Conservation (phyloP, 2,888 invertebrate species). For the Ochropleura plecta region DNA sequence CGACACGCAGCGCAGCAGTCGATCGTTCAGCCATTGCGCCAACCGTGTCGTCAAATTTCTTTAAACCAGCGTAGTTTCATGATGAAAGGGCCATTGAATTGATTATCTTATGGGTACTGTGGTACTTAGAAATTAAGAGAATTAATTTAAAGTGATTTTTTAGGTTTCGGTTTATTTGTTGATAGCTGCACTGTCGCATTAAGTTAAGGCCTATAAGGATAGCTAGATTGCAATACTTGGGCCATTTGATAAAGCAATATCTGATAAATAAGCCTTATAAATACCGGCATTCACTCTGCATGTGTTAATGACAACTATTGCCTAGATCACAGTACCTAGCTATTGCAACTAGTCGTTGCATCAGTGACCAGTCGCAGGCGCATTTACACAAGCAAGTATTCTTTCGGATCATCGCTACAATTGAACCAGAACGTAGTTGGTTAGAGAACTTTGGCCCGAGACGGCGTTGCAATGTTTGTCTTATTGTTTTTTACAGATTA, state of each 20-base stretch:
- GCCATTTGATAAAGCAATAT: background rate
- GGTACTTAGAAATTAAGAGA: too few relatives aligned
- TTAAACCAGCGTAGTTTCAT: too few relatives aligned
- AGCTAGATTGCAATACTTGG: too few relatives aligned
- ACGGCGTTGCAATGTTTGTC: constrained; percentile 20
- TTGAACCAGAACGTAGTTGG: constrained; percentile 26
- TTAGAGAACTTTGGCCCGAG: constrained; percentile 16
- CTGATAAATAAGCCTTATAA: background rate
- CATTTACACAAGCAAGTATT: constrained; percentile 22
- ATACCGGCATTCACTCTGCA: background rate
- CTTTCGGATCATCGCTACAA: constrained; percentile 11
- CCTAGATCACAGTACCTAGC: background rate
- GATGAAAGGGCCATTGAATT: too few relatives aligned
- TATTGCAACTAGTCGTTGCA: constrained; percentile 22
- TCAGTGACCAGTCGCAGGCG: constrained; percentile 8
- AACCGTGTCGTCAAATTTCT: too few relatives aligned
- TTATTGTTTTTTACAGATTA: constrained; percentile 5
- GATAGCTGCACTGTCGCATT: too few relatives aligned
- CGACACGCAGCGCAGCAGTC: too few relatives aligned
- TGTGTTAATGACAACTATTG: background rate
- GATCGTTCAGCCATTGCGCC: too few relatives aligned
- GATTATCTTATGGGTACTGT: too few relatives aligned
- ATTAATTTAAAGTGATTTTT: too few relatives aligned
- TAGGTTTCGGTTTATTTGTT: too few relatives aligned
- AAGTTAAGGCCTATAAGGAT: too few relatives aligned